A percentile compares a stretch with the other conserved stretches of the same genome.
These are phyloP conservation scores for Scopus umbretta DNA, from an alignment of 2,113 vertebrate genomes.

Conservation along the genomic window DNA sequence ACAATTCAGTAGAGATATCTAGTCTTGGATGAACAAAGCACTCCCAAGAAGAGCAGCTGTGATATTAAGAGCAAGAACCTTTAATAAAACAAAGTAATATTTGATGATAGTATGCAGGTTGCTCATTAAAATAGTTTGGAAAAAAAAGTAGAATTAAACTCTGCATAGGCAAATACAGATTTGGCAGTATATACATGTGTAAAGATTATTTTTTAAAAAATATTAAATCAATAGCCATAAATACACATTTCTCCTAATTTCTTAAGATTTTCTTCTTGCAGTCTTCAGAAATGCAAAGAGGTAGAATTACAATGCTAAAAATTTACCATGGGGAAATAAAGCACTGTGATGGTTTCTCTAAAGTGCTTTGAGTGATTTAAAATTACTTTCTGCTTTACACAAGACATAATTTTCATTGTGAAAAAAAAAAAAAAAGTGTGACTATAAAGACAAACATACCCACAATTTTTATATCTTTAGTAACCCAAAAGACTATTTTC, in stretches of 20 bases:
- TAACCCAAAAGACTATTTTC: neutral
- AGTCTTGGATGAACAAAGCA: neutral
- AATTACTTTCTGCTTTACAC: neutral
- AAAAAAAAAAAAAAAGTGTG: neutral
- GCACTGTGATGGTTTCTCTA: neutral
- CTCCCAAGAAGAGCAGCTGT: neutral
- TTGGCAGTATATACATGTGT: neutral
- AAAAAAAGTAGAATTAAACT: neutral
- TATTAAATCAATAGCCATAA: neutral
- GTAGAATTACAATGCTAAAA: neutral
- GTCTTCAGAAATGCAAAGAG: neutral
- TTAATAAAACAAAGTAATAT: neutral
- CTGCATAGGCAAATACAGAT: neutral
- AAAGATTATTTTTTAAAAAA: neutral
- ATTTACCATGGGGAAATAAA: neutral
- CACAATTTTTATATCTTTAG: neutral
- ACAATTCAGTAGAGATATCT: neutral
- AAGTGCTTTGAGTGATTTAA: neutral
- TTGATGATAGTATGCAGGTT: neutral
- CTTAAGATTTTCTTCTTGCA: neutral
- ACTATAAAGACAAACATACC: neutral
- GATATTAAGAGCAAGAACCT: neutral
- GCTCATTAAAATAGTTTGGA: neutral
- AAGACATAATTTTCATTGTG: neutral
- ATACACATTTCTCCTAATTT: neutral